Base-by-base conservation (phyloP, 1,140 invertebrate genomes). In the Ostrea edulis region DNA sequence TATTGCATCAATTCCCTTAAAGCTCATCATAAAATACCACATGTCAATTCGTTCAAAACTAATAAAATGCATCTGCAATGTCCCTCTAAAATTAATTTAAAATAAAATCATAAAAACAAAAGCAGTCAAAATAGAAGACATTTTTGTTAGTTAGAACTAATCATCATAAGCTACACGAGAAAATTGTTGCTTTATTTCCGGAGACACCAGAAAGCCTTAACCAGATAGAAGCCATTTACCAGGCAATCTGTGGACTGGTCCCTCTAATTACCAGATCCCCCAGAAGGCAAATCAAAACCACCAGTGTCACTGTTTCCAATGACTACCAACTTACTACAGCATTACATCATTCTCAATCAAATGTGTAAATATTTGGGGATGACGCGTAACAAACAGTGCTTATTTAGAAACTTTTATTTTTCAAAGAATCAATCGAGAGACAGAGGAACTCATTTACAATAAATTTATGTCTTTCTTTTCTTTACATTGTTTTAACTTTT, bases 1-100 rank as follows among this genome's bases (percentile, higher is more conserved):
- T 62, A 62, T 62, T 62, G 58, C 58, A 62, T 62, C 12, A 62
- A 14, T 62, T 62, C 58, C 58, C 58, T 62, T 62, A 62, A 62
- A 62, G 58, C 58, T 62, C 12, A n/a, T 58, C 35, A 44, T 44
- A 44, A 44, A 44, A 44, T 44, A 44, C 35, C 5, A 44, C 5
- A 44, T 1, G 35, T 44, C 35, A 44, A 44, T 44, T 5, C 1
- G 35, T 44, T 44, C 35, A 44, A n/a, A 44, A 44, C 35, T 2
- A 44, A 44, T 44, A 44, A 44, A 44, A 44, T 44, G 35, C n/a
- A 62, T 62, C 58, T 62, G n/a, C 58, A 14, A 62, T 14, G n/a
- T 62, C 58, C 58, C 14, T 62, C 58, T 17, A 17, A 62, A 14
- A 62, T 20, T 14, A 20, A 62, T 14, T 7, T 62, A 20, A 62